Percentiles rank a stretch among this genome's conserved stretches.
Conservation (phyloP, 2,797 vertebrate genomes). For the Rousettus madagascariensis region DNA sequence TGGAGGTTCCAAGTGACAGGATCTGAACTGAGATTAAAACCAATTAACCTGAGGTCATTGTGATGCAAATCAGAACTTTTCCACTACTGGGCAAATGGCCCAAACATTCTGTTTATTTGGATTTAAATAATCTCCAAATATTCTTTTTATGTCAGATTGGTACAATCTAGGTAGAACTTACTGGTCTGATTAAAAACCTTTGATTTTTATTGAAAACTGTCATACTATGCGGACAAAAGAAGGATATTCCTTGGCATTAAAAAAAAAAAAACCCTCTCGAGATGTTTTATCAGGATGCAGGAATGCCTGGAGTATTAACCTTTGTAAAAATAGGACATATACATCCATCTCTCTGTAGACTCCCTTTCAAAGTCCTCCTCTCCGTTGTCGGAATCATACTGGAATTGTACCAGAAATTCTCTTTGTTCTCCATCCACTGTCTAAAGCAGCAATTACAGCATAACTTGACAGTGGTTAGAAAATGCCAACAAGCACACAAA, state of each 20-base stretch:
- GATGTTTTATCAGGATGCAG: not conserved
- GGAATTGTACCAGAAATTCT: not conserved
- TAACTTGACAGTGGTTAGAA: not conserved
- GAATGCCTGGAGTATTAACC: not conserved
- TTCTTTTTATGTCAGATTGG: not conserved
- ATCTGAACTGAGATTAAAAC: conserved; percentile 18
- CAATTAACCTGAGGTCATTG: not conserved
- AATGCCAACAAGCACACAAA: not conserved
- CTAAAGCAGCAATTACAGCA: not conserved
- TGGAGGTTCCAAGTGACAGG: not conserved
- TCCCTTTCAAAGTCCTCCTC: not conserved
- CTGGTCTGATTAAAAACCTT: conserved; percentile 4
- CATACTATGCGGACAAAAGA: not conserved
- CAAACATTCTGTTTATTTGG: conserved; percentile 45
- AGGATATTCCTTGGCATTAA: not conserved
- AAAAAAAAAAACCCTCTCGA: not conserved
- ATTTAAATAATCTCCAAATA: conserved; percentile 35
- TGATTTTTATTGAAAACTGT: conserved; percentile 35
- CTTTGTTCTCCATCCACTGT: not conserved
- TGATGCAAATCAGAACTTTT: conserved; percentile 39
- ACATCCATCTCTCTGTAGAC: not conserved
- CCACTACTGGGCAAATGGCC: not conserved
- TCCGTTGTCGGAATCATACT: not conserved
- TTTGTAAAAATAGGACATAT: not conserved
- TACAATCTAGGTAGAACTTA: not conserved